A percentile compares a stretch with the other conserved stretches of the same genome.
Conservation (phyloP, 2,113 vertebrate species). For the Elanus axillaris region DNA sequence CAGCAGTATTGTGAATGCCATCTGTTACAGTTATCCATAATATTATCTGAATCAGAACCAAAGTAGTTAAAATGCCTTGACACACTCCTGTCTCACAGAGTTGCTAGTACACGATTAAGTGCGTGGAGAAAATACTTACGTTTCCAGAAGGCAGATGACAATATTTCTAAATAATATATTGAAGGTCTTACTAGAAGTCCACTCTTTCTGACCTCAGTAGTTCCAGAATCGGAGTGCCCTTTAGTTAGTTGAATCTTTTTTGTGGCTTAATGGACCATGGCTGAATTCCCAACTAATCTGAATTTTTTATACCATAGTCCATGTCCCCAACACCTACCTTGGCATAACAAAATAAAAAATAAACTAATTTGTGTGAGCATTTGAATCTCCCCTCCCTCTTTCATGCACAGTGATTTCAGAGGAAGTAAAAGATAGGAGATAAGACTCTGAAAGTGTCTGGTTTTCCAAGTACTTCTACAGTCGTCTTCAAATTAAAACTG, state of each 20-base stretch:
- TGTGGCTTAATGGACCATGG: neutral
- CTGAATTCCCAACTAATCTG: neutral
- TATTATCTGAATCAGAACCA: neutral
- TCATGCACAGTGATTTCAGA: neutral
- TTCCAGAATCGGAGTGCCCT: neutral
- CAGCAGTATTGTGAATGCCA: neutral
- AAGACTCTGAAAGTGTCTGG: neutral
- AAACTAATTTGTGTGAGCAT: neutral
- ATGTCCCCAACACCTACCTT: neutral
- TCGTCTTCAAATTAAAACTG: neutral
- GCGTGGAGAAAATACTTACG: neutral
- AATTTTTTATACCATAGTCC: neutral
- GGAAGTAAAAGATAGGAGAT: neutral
- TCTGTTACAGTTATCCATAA: neutral
- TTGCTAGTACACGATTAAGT: neutral
- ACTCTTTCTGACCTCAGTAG: neutral
- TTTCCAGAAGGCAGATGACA: neutral
- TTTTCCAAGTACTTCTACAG: neutral
- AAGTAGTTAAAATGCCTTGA: neutral
- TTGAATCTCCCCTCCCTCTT: neutral
- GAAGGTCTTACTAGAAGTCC: neutral
- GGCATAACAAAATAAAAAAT: neutral
- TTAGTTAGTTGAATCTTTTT: neutral
- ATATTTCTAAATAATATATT: neutral
- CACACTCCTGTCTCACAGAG: rapidly evolving